Conservation (phyloP, 2,888 invertebrate genomes). For the Ochropacha duplaris region DNA sequence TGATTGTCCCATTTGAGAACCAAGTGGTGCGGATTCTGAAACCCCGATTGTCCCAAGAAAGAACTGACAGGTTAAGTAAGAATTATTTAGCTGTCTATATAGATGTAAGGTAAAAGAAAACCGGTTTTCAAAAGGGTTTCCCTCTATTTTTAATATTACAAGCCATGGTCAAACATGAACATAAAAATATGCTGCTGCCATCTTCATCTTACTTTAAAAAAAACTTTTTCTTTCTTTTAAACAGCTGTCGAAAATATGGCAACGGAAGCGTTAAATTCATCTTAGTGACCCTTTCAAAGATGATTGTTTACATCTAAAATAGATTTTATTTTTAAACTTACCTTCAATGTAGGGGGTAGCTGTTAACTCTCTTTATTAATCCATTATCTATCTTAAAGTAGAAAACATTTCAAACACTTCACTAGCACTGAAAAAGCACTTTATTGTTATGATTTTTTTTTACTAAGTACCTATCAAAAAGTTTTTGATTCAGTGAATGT, state of each 20-base stretch:
- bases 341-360: slow-evolving; percentile 56
- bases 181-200: too few species aligned
- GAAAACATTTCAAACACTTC: slow-evolving; percentile 23
- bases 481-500: background rate
- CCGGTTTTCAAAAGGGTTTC: too few species aligned
- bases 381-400: slow-evolving; percentile 36
- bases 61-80: too few species aligned
- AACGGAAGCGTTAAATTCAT: background rate
- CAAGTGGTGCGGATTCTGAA: too few species aligned
- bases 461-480: background rate
- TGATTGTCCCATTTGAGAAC: too few species aligned
- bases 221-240: background rate
- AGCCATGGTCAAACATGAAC: too few species aligned
- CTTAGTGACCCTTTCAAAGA: background rate
- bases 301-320: slow-evolving; percentile 16
- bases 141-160: too few species aligned
- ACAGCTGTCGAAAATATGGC: background rate
- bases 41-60: too few species aligned
- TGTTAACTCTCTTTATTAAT: slow-evolving; percentile 32
- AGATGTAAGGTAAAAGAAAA: too few species aligned
- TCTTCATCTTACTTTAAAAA: too few species aligned
- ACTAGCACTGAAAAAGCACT: slow-evolving; percentile 9
- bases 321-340: slow-evolving; percentile 44
- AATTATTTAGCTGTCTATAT: too few species aligned
- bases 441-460: slow-evolving; percentile 8